These are phyloP conservation scores for Trichacis sp. DNA, from an alignment of 2,888 invertebrate genomes.

Conservation along the genomic window DNA sequence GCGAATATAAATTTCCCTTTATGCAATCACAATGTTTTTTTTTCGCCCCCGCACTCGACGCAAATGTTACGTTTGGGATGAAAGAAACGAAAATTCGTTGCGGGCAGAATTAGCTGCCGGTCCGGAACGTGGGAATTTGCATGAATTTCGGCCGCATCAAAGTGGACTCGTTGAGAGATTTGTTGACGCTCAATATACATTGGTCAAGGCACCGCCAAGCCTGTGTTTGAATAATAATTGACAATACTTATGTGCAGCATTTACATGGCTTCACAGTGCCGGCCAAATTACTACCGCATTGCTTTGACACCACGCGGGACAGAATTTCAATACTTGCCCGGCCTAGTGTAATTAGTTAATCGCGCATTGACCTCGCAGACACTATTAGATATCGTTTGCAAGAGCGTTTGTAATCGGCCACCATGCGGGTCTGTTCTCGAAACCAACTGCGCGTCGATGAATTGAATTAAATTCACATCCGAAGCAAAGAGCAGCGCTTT, in stretches of 20 bases:
- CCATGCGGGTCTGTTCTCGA: background rate
- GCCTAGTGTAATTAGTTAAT: slow-evolving; percentile 23
- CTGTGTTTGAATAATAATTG: slow-evolving; percentile 16
- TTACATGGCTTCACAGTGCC: slow-evolving; percentile 4
- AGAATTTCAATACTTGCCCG: slow-evolving; percentile 15
- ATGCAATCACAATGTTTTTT: too few species aligned
- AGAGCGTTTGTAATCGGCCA: slow-evolving; percentile 3
- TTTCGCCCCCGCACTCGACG: too few species aligned
- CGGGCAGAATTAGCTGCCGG: too few species aligned
- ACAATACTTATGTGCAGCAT: slow-evolving; percentile 22
- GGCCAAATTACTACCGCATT: slow-evolving; percentile 13
- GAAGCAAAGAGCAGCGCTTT: too few species aligned
- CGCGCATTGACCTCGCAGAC: slow-evolving; percentile 16
- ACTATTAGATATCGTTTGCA: slow-evolving; percentile 14
- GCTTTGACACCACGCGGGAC: slow-evolving; percentile 27
- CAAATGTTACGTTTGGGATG: too few species aligned
- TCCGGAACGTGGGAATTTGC: background rate
- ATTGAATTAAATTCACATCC: background rate
- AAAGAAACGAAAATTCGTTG: too few species aligned
- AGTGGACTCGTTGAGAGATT: background rate
- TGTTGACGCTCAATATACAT: background rate
- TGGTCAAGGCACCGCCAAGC: background rate
- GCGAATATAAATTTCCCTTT: too few species aligned
- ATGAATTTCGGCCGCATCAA: background rate
- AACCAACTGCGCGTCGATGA: background rate